Evolutionary conservation across 2,888 invertebrate genomes (phyloP).

Genomic region (Cephus nigrinus): DNA sequence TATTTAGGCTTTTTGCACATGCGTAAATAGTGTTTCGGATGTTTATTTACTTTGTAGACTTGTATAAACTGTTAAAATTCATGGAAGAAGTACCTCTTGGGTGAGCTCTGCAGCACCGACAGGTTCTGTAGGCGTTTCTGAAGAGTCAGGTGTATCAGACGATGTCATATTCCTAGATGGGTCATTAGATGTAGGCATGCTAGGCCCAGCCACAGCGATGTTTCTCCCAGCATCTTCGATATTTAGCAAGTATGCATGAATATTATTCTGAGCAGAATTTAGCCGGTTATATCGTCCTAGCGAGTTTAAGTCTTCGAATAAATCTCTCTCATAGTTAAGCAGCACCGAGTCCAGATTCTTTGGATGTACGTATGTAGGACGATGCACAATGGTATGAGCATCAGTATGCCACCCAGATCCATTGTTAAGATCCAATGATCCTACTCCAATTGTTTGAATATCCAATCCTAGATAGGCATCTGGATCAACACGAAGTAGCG

Average conservation of each 20-base stretch:
- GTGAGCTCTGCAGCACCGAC: constrained; percentile 59
- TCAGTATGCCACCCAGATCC: constrained; percentile 78
- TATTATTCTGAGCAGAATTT: constrained; percentile 67
- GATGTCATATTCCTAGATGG: constrained; percentile 42
- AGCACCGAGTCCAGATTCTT: constrained; percentile 79
- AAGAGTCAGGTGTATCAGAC: constrained; percentile 42
- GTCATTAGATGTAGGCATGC: constrained; percentile 40
- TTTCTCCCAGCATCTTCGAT: constrained; percentile 64
- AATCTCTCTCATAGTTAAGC: constrained; percentile 77
- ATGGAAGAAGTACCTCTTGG: constrained; percentile 61
- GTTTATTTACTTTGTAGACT: background rate
- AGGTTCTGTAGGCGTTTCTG: constrained; percentile 43
- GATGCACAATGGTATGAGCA: constrained; percentile 69
- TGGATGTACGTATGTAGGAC: constrained; percentile 76
- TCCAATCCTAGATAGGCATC: constrained; percentile 75
- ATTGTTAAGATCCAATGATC: constrained; percentile 71
- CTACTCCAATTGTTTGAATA: constrained; percentile 68
- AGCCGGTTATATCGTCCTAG: constrained; percentile 73
- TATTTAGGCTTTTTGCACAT: background rate
- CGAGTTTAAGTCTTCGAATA: constrained; percentile 80
- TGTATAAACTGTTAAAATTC: background rate
- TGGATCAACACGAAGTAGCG: constrained; percentile 82
- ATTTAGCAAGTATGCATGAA: constrained; percentile 74
- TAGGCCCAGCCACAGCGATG: constrained; percentile 45
- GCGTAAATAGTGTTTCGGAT: background rate